A percentile compares a stretch with the other conserved stretches of the same genome.
Conservation (phyloP, 2,113 vertebrate species). For the Rattus rattus region DNA sequence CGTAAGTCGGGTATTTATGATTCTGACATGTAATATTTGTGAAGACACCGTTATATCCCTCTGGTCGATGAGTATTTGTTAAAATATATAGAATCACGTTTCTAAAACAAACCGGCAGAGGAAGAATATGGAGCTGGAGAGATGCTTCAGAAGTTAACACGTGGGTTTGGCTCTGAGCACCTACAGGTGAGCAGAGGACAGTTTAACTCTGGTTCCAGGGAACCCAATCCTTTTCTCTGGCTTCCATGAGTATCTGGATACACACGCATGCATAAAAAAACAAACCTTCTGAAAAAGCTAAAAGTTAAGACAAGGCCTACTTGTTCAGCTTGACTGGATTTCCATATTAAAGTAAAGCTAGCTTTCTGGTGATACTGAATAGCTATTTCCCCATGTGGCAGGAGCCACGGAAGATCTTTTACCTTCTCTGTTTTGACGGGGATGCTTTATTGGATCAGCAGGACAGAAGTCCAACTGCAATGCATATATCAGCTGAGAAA, state of each 20-base stretch:
- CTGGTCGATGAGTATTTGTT: constrained; percentile 74
- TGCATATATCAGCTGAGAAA: constrained; percentile 83
- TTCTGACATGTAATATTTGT: constrained; percentile 57
- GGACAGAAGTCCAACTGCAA: constrained; percentile 79
- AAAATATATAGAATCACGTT: constrained; percentile 57
- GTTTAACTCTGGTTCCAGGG: not conserved
- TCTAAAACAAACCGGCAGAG: constrained; percentile 68
- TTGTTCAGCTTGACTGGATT: constrained; percentile 74
- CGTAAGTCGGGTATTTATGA: constrained; percentile 60
- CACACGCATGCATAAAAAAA: not conserved
- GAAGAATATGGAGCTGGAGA: constrained; percentile 20
- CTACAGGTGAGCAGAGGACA: not conserved
- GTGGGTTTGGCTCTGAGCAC: not conserved
- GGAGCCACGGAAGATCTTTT: constrained; percentile 76
- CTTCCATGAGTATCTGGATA: not conserved
- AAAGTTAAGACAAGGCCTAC: constrained; percentile 70
- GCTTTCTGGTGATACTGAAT: constrained; percentile 51
- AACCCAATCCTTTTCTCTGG: not conserved
- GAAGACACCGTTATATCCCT: constrained; percentile 69
- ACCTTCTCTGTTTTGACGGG: constrained; percentile 55
- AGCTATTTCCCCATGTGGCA: constrained; percentile 75
- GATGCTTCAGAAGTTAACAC: no score
- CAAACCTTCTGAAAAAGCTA: constrained; percentile 53
- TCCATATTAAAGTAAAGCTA: constrained; percentile 47
- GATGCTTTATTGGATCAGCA: constrained; percentile 82